Evolutionary conservation across 2,113 vertebrate species (phyloP).

Genomic region (Pachypanchax playfairii): DNA sequence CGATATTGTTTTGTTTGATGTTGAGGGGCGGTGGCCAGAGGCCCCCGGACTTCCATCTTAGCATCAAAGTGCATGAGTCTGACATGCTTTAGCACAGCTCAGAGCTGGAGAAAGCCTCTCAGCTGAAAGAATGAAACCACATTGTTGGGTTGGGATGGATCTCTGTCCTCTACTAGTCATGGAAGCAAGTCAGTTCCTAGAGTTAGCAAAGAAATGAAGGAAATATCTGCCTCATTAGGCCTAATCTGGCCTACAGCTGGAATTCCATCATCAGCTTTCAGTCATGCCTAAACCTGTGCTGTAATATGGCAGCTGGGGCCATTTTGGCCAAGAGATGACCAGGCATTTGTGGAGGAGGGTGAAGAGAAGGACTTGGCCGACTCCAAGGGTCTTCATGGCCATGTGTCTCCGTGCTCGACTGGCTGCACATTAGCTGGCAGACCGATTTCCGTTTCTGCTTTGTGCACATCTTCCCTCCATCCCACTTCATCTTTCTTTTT

Average conservation of each 20-base stretch:
- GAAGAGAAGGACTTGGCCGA: slow-evolving; percentile 64
- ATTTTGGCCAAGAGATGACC: slow-evolving; percentile 58
- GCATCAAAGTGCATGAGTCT: slow-evolving; percentile 49
- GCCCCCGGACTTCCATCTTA: slow-evolving; percentile 37
- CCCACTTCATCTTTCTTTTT: slow-evolving; percentile 1
- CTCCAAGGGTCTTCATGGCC: slow-evolving; percentile 42
- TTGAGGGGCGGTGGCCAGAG: slow-evolving; percentile 4
- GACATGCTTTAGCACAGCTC: slow-evolving; percentile 30
- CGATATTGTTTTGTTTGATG: slow-evolving; percentile 45
- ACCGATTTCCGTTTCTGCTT: slow-evolving; percentile 32
- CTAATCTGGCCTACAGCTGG: slow-evolving; percentile 63
- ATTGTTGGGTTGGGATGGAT: slow-evolving; percentile 30
- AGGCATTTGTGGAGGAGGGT: slow-evolving; percentile 40
- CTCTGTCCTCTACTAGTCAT: slow-evolving; percentile 55
- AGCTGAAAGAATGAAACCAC: slow-evolving; percentile 55
- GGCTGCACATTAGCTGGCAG: slow-evolving; percentile 61
- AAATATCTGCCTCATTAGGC: slow-evolving; percentile 58
- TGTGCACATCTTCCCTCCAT: slow-evolving; percentile 13
- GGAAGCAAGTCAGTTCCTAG: slow-evolving; percentile 36
- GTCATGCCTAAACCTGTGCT: slow-evolving; percentile 53
- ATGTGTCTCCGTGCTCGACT: slow-evolving; percentile 57
- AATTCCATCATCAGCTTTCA: slow-evolving; percentile 73
- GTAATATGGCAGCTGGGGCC: slow-evolving; percentile 60
- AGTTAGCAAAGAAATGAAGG: slow-evolving; percentile 38
- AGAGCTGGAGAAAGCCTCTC: slow-evolving; percentile 38